Base-by-base conservation (phyloP, 2,888 invertebrate species). In the Proisotoma minuta region DNA sequence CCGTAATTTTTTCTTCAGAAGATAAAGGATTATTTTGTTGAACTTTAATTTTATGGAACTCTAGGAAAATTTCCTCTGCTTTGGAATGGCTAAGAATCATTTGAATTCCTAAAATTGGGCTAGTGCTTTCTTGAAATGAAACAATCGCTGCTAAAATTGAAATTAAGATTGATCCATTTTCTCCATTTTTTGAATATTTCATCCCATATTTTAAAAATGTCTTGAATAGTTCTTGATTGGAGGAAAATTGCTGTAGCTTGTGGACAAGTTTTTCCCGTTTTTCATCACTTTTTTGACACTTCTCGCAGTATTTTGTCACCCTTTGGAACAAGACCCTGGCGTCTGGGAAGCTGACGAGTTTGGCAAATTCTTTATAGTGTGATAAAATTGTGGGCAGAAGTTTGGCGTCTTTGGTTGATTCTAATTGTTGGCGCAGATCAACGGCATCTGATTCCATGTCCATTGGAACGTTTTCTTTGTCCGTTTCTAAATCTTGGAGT, bases 11-110 rank as follows among this genome's bases (percentile, higher is more conserved):
- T 4, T 1, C 15, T 2, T 28, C 26, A 24, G 12, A 2, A 22
- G 26, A 24, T 20, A 27, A 27, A 4, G 18, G 23, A 39, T 59
- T 12, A 39, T 39, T 40, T 43, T 51, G 5, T 12, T 22, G 15
- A n/a, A 5, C 18, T 20, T n/a, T 43, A 15, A 50, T 20, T 15
- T 59, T 48, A 27, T 65, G 65, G 26, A 57, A 59, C 34, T 65
- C 65, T 53, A 67, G 29, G 34, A 67, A 67, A 22, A 67, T 62
- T 8, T 67, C 64, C 1, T 62, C 26, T 4, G 67, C 67, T n/a
- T 43, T 53, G 1, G 64, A 64, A 58, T 67, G 67, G 24, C 64
- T 62, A 5, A 67, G 49, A 39, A 67, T 62, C 67, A 67, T 67
- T 34, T 67, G 67, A 48, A 67, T 67, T 22, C 67, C 67, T 20